Evolutionary conservation across 2,888 invertebrate species (phyloP).

Genomic region (Epinotia brunnichana): DNA sequence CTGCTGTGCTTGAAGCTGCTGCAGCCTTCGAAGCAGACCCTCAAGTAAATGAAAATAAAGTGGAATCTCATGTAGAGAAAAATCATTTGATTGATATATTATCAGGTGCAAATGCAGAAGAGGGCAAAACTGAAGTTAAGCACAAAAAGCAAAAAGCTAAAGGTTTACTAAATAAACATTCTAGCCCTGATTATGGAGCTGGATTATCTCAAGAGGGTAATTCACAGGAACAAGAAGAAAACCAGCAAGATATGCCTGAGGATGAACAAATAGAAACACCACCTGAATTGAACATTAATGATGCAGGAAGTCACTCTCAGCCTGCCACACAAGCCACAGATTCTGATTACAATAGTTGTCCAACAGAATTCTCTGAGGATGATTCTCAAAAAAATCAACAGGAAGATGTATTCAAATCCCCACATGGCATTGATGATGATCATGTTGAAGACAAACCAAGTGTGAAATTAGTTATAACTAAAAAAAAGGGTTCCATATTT

Average conservation of each 20-base stretch:
- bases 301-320: slow-evolving; percentile 64
- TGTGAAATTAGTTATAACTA: slow-evolving; percentile 89
- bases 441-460: slow-evolving; percentile 80
- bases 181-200: slow-evolving; percentile 62
- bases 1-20: slow-evolving; percentile 53
- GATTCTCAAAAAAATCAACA: slow-evolving; percentile 69
- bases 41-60: slow-evolving; percentile 58
- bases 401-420: slow-evolving; percentile 79
- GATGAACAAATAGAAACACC: slow-evolving; percentile 49
- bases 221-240: slow-evolving; percentile 37
- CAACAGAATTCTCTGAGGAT: slow-evolving; percentile 76
- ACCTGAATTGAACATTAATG: slow-evolving; percentile 59
- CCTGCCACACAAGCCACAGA: slow-evolving; percentile 70
- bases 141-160: slow-evolving; percentile 70
- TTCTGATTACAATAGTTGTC: slow-evolving; percentile 77
- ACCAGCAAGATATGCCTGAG: slow-evolving; percentile 21
- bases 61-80: slow-evolving; percentile 63
- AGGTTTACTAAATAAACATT: slow-evolving; percentile 65
- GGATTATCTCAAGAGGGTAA: slow-evolving; percentile 54
- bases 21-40: slow-evolving; percentile 56
- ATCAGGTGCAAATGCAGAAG: slow-evolving; percentile 60
- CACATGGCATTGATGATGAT: slow-evolving; percentile 68
- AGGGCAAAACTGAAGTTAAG: slow-evolving; percentile 60
- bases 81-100: slow-evolving; percentile 71
- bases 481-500: slow-evolving; percentile 95